Conservation (phyloP, 1,140 invertebrate genomes). For the Homarus americanus region DNA sequence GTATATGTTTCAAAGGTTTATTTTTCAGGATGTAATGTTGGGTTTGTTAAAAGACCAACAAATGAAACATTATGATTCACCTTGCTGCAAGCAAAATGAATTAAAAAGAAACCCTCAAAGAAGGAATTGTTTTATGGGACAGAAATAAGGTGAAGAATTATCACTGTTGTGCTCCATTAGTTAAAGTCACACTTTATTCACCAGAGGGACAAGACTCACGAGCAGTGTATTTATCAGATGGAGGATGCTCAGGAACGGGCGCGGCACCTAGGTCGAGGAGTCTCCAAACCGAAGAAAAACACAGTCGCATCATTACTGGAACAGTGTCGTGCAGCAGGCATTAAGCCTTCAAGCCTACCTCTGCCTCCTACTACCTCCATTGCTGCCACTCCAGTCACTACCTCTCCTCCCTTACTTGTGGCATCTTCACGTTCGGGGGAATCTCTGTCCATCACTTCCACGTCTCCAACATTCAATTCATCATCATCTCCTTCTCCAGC, state of each 20-base stretch:
- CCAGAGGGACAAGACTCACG: constrained; percentile 82
- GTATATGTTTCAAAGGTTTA: no score
- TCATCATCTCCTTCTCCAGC: constrained; percentile 56
- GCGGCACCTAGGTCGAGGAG: constrained; percentile 88
- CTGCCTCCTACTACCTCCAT: constrained; percentile 71
- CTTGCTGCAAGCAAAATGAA: no score
- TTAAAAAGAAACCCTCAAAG: no score
- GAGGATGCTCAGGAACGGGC: constrained; percentile 71
- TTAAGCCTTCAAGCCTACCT: constrained; percentile 73
- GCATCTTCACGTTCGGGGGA: constrained; percentile 27
- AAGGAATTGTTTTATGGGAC: no score
- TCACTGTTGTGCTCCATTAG: not conserved
- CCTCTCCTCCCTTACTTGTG: constrained; percentile 52
- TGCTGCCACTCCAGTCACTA: constrained; percentile 54
- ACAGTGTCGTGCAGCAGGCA: constrained; percentile 74
- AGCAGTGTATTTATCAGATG: constrained; percentile 76
- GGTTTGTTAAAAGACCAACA: no score
- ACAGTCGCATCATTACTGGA: constrained; percentile 92
- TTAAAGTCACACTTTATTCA: constrained; percentile 77
- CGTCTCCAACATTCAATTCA: constrained; percentile 40
- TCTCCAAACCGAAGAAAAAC: constrained; percentile 93
- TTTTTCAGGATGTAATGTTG: no score
- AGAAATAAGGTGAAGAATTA: no score
- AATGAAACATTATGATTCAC: no score
- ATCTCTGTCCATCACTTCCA: constrained; percentile 32